These are phyloP conservation scores for Sturnira hondurensis DNA, from an alignment of 2,113 vertebrate genomes.

Conservation along the genomic window DNA sequence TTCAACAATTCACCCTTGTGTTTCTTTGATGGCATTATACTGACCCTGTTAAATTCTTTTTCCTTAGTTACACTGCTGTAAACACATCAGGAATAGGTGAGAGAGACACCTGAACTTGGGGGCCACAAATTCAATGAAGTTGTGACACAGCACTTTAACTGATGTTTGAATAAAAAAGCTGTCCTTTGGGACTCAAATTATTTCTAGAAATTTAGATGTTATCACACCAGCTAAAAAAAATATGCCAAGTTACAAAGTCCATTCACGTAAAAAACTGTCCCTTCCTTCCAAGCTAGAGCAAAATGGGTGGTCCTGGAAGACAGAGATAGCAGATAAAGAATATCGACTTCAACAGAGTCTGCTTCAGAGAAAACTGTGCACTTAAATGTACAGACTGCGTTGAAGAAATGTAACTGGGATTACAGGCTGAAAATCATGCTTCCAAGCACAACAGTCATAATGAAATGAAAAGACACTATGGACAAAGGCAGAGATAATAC, in stretches of 20 bases:
- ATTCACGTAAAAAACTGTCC: conserved; percentile 51
- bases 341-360: background rate
- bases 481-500: background rate
- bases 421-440: background rate
- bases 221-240: background rate
- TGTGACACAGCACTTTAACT: background rate
- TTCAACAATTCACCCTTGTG: background rate
- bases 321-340: background rate
- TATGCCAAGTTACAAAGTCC: conserved; percentile 5
- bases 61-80: background rate
- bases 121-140: background rate
- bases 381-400: background rate
- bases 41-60: background rate
- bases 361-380: conserved; percentile 23
- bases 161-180: conserved; percentile 32
- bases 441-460: background rate
- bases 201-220: conserved; percentile 21
- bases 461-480: conserved; percentile 35
- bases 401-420: conserved; percentile 30
- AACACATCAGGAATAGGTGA: background rate
- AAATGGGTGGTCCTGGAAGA: background rate
- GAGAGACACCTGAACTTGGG: background rate
- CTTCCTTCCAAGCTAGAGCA: conserved; percentile 33
- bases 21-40: background rate
- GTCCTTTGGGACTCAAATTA: background rate